Percentiles rank a stretch among this genome's conserved stretches.
Conservation (phyloP, 2,797 vertebrate species). For the Apodemus agrarius region DNA sequence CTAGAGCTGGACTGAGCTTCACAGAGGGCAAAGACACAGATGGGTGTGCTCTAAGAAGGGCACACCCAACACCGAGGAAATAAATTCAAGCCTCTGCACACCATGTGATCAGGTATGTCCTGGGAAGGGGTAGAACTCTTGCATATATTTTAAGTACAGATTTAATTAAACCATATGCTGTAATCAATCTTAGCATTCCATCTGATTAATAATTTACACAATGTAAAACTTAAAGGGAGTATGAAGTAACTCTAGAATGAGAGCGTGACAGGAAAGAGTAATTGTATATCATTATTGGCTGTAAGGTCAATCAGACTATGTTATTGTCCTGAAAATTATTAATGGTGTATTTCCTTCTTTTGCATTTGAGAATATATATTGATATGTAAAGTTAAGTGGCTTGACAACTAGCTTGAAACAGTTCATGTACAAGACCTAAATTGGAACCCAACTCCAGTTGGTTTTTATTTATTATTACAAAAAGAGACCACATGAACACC, state of each 20-base stretch:
- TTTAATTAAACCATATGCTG: neutral
- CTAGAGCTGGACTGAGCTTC: neutral
- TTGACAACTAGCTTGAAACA: neutral
- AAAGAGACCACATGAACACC: neutral
- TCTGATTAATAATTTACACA: slow-evolving; percentile 16
- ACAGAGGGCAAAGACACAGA: neutral
- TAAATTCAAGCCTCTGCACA: neutral
- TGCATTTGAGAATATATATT: neutral
- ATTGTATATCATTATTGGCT: neutral
- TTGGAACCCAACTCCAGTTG: neutral
- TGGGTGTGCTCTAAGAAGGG: neutral
- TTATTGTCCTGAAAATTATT: neutral
- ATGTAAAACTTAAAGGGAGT: neutral
- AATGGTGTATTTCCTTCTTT: neutral
- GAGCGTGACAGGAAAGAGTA: neutral
- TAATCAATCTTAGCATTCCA: neutral
- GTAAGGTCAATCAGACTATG: neutral
- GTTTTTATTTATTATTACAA: slow-evolving; percentile 1
- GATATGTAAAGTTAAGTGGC: neutral
- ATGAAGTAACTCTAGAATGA: neutral
- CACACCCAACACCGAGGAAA: neutral
- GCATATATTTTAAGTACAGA: neutral
- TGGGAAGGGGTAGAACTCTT: neutral
- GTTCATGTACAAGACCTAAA: neutral
- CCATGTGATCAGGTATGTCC: neutral